Conservation (phyloP, 2,797 vertebrate species). For the Coregonus sp. region DNA sequence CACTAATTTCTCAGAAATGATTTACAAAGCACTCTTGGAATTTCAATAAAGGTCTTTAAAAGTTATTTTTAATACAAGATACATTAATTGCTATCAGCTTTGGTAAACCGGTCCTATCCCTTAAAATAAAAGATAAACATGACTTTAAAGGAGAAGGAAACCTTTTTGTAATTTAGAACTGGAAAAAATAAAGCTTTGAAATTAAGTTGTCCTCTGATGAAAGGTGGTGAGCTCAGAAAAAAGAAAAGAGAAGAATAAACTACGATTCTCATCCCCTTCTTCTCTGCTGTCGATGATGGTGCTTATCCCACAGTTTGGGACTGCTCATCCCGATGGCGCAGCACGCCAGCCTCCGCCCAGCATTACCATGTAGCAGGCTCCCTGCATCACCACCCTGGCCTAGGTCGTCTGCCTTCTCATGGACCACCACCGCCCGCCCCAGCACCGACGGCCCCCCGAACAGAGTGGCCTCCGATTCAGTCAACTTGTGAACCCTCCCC, state of each 20-base stretch:
- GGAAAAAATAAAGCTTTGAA: not conserved
- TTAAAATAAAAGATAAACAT: not conserved
- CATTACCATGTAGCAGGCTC: conserved; percentile 88
- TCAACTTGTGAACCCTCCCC: conserved; percentile 73
- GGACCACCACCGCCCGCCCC: conserved; percentile 87
- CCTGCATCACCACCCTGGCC: conserved; percentile 83
- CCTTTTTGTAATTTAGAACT: not conserved
- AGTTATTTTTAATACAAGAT: not conserved
- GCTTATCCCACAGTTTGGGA: conserved; percentile 73
- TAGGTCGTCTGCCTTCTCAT: conserved; percentile 85
- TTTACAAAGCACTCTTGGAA: no score
- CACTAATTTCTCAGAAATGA: no score
- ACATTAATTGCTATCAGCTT: not conserved
- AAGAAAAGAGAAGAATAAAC: not conserved
- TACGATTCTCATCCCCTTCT: not conserved
- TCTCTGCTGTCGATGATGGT: not conserved
- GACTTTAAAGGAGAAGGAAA: not conserved
- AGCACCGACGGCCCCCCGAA: conserved; percentile 76
- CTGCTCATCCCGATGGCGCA: conserved; percentile 83
- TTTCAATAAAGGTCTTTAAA: not conserved
- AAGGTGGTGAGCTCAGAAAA: not conserved
- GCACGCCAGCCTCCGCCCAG: conserved; percentile 87
- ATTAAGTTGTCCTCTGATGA: not conserved
- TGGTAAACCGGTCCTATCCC: no score
- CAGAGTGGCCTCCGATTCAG: conserved; percentile 73